Evolutionary conservation across 2,888 invertebrate species (phyloP), one percentile per base, ranked within the genome.

Genomic region (Eulithis testata): DNA sequence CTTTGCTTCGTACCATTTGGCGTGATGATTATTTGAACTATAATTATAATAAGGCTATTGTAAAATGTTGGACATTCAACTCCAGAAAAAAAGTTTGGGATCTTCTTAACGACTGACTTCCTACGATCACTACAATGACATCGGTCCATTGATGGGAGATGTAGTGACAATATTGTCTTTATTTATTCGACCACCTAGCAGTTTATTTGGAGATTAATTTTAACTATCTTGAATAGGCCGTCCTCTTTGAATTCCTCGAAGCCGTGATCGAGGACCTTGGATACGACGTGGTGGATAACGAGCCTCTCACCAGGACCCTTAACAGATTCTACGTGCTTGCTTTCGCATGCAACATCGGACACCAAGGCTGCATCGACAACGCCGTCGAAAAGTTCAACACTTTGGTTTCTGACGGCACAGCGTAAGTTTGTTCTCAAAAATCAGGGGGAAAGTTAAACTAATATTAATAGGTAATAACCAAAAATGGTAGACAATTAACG

Each of bases 271-370:
- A 69, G 0, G 82, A 88, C 7, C 71, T 93, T 0, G 83, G 83
- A 0, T 92, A 85, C 55, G 79, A 88, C 11, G 89, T 88, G 2
- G 64, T 56, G 2, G 0, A 49, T 0, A 66, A 64, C 0, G 93
- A 93, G 43, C 59, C 79, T 0, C 61, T 88, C 0, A 84, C 88
- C 0, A 85, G 77, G 5, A 91, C 89, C 0, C 70, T 91, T 2
- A 86, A 92, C 72, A 76, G 93, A 45, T 88, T 92, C 76, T 87
- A 77, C 69, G 81, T 94, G 0, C 77, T 96, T 0, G 73, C 89
- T 8, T 96, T 95, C 89, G 95, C 95, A 21, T 97, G 97, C 79
- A 93, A 91, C 71, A 91, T 95, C 53, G 95, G 94, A 0, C 88
- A 94, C 36, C 58, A 80, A 1, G 94, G 93, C 1, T 97, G 97